Base-by-base conservation (phyloP, 2,888 invertebrate species). In the Synanthedon myopaeformis region DNA sequence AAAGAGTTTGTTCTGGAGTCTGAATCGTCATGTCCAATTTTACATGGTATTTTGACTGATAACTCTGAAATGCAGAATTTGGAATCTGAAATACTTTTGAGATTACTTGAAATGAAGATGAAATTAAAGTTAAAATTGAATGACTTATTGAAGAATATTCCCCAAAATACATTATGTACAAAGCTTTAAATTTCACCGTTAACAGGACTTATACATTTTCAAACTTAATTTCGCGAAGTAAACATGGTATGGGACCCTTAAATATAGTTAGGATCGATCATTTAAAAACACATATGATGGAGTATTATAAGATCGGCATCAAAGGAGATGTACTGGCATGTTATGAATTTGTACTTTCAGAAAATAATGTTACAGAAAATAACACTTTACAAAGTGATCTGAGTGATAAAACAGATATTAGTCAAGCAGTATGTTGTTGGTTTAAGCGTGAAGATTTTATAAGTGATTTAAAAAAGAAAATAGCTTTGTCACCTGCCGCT, bases 381-480 rank as follows among this genome's bases (percentile, higher is more conserved):
- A 42, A 11, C 12, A n/a, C 1, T 42, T 42, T 42, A 10, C n/a
- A 42, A 42, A 12, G 2, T n/a, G 4, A 42, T 42, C 13, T 42
- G 13, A n/a, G 42, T n/a, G 13, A 42, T 42, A 42, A 5, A 11
- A 42, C 13, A 28, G 28, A 28, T 5, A 28, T 28, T 28, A 28
- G 28, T 28, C 28, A 6, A 28, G 4, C 49, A 42, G 51, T 56
- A 41, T 57, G 71, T 58, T 73, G 73, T 57, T 72, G 71, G 72
- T 62, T 57, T 56, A 59, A 53, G 41, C 62, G 66, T 10, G 62
- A 72, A 59, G 56, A 58, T 6, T 42, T 66, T 49, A 55, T 66
- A 41, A 35, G 17, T 3, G 54, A 55, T 41, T 55, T 69, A 23
- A 42, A 56, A 42, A 3, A 28, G 35, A 35, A 28, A 19, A 57